Evolutionary conservation across 2,113 vertebrate genomes (phyloP).

Genomic region (Speoplatyrhinus poulsoni): DNA sequence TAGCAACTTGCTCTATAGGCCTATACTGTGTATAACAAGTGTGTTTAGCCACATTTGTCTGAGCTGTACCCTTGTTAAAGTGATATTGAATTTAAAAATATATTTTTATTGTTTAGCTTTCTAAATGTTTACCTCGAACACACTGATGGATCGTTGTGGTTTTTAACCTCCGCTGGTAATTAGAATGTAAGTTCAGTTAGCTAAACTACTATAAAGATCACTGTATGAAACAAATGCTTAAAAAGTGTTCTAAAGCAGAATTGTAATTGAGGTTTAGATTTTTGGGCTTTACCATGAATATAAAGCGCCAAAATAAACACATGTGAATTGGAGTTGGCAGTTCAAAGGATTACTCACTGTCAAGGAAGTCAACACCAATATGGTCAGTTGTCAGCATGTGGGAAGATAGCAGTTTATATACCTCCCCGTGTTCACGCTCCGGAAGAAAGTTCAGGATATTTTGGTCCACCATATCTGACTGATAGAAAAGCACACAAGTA

Average conservation of each 20-base stretch:
- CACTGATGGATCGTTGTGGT: no score
- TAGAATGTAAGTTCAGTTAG: neutral
- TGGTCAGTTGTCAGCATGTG: constrained; percentile 79
- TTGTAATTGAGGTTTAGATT: neutral
- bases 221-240: no score
- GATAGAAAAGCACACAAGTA: constrained; percentile 75
- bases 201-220: no score
- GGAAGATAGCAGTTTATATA: constrained; percentile 86
- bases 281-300: neutral
- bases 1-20: constrained; percentile 32
- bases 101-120: no score
- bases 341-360: constrained; percentile 75
- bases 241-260: neutral
- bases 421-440: constrained; percentile 87
- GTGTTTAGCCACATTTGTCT: constrained; percentile 7
- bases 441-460: constrained; percentile 92
- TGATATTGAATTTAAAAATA: no score
- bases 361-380: constrained; percentile 82
- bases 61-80: neutral
- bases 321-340: neutral
- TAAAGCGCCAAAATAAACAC: neutral
- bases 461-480: constrained; percentile 94
- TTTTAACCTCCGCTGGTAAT: neutral
- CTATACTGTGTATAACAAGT: constrained; percentile 1
- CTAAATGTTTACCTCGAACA: no score